A percentile compares a stretch with the other conserved stretches of the same genome.
These are phyloP conservation scores for Reticulitermes speratus DNA, from an alignment of 1,140 invertebrate genomes.

Conservation along the genomic window DNA sequence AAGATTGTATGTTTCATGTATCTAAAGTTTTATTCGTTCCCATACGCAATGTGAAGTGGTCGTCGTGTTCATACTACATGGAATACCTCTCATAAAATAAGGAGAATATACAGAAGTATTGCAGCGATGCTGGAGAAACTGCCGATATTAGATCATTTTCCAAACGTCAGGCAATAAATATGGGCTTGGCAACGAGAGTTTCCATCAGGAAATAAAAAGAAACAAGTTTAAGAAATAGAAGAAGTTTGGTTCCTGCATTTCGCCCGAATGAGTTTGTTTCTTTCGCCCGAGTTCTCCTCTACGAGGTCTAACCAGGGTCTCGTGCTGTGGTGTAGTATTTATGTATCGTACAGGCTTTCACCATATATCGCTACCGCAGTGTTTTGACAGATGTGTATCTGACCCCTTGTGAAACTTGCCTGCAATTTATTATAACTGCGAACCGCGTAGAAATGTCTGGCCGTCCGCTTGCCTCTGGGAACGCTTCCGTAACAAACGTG, in stretches of 20 bases:
- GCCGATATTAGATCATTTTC: slow-evolving; percentile 10
- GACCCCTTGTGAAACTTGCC: neutral
- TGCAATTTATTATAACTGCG: neutral
- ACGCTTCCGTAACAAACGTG: neutral
- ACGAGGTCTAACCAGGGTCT: neutral
- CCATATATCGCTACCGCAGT: neutral
- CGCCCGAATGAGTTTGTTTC: neutral
- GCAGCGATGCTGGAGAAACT: neutral
- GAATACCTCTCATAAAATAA: neutral
- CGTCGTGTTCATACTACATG: neutral
- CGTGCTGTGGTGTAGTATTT: neutral
- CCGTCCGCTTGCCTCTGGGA: neutral
- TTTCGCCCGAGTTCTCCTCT: too few species aligned
- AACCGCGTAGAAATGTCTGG: neutral
- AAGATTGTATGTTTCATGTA: too few species aligned
- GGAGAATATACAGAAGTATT: neutral
- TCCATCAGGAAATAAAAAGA: neutral
- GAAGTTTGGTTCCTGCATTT: neutral
- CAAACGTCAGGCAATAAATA: neutral
- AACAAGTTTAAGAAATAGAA: neutral
- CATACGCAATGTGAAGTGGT: too few species aligned
- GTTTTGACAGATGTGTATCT: slow-evolving; percentile 2
- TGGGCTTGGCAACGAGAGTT: neutral
- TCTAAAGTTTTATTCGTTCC: too few species aligned
- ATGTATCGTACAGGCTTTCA: neutral